Conservation (phyloP, 2,797 vertebrate species). For the Aphelocoma californica region DNA sequence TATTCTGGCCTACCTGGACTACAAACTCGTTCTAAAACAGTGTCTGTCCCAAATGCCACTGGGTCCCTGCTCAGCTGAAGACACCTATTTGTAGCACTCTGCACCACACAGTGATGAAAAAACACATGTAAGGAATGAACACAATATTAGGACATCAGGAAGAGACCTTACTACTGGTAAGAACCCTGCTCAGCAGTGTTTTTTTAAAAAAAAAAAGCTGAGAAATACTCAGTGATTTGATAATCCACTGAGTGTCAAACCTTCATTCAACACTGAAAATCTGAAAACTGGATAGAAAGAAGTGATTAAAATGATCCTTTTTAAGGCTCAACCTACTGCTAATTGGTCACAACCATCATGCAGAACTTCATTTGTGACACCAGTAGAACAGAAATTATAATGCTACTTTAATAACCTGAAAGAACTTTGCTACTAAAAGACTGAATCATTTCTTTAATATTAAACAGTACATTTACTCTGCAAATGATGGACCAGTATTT, state of each 20-base stretch:
- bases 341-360: constrained; percentile 21
- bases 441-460: constrained; percentile 56
- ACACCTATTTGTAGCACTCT: neutral
- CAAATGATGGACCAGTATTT: constrained; percentile 49
- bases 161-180: neutral
- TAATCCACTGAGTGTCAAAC: neutral
- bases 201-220: neutral
- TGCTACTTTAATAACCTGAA: constrained; percentile 46
- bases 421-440: constrained; percentile 43
- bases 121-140: neutral
- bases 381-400: constrained; percentile 38
- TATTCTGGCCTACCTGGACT: neutral
- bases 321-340: constrained; percentile 6
- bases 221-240: neutral
- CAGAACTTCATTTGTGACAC: constrained; percentile 46
- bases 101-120: neutral
- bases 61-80: neutral
- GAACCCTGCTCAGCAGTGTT: neutral
- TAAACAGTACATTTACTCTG: constrained; percentile 61
- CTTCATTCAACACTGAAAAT: neutral
- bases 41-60: neutral
- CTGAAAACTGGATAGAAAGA: neutral
- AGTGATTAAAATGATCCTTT: neutral
- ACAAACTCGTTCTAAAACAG: neutral
- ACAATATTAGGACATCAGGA: neutral